Evolutionary conservation across 2,797 vertebrate species (phyloP), one percentile per base, ranked within the genome.

Genomic region (Acomys russatus): DNA sequence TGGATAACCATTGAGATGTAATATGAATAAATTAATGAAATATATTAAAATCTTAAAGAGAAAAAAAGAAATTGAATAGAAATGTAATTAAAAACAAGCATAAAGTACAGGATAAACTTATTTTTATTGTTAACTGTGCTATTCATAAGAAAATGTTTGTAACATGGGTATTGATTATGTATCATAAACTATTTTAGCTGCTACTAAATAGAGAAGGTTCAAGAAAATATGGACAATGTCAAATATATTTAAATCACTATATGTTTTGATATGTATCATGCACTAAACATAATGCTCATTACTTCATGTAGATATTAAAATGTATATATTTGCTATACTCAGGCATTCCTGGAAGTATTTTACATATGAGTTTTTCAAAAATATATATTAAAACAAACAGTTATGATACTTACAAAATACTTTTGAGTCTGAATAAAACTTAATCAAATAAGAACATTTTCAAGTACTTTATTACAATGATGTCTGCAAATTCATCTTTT

Each of bases 141-240:
- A 95, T 85, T 66, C 6, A 38, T 89, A 38, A 54, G 30, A 91
- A 93, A 70, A 89, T 64, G 0, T 59, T 38, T 84, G 33, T 77
- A 44, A 71, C 73, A 15, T 85, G 3, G 8, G 0, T 15, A 82
- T 89, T 82, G 73, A 85, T 83, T 89, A 61, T 80, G 33, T 80
- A 78, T 54, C 66, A 97, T 15, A 33, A 30, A 63, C 30, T 92
- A 76, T 88, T 96, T 92, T 88, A 68, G 89, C 7, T 91, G 17
- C 9, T 9, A n/a, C 35, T 96, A 74, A 88, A 63, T 82, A 61
- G 8, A 96, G 4, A 1, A 74, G 9, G 18, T 80, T 90, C 84
- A 92, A 85, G 25, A 66, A 91, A 90, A 38, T 8, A 92, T 0
- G 73, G 61, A 88, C 23, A 88, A 35, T 88, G 71, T 90, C 20